Evolutionary conservation across 2,888 invertebrate species (phyloP).

Genomic region (Thera britannica): DNA sequence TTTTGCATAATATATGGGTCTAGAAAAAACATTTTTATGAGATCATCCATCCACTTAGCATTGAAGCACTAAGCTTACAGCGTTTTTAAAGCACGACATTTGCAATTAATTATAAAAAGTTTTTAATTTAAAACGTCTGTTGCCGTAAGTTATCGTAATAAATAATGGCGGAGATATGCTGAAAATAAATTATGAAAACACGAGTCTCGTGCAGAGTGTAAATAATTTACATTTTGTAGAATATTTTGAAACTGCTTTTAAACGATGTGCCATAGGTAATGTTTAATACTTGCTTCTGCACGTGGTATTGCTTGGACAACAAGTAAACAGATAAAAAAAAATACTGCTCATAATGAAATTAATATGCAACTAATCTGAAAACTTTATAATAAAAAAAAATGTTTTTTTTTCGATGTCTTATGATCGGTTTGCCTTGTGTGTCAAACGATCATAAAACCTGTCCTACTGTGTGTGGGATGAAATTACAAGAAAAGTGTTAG

Average conservation of each 20-base stretch:
- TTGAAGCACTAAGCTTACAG: constrained; percentile 12
- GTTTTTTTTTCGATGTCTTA: too few relatives aligned
- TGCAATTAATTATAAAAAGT: constrained; percentile 25
- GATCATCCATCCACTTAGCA: constrained; percentile 3
- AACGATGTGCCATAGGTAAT: constrained; percentile 1
- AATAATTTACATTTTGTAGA: constrained; percentile 24
- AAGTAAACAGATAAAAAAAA: neutral
- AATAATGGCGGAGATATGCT: constrained; percentile 31
- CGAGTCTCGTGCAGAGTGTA: constrained; percentile 25
- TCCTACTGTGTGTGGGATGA: too few relatives aligned
- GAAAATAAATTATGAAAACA: constrained; percentile 34
- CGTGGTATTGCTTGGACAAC: neutral
- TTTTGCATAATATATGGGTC: too few relatives aligned
- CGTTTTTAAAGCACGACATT: constrained; percentile 16
- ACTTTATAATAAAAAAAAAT: too few relatives aligned
- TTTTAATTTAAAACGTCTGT: constrained; percentile 35
- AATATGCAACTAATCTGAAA: too few relatives aligned
- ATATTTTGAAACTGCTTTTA: neutral
- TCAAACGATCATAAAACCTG: too few relatives aligned
- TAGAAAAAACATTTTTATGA: constrained; percentile 3
- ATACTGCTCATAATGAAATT: neutral
- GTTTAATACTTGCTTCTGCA: neutral
- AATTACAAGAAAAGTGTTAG: too few relatives aligned
- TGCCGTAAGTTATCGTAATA: constrained; percentile 30
- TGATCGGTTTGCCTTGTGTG: too few relatives aligned